Conservation (phyloP, 2,113 vertebrate genomes). For the Calonectris borealis region DNA sequence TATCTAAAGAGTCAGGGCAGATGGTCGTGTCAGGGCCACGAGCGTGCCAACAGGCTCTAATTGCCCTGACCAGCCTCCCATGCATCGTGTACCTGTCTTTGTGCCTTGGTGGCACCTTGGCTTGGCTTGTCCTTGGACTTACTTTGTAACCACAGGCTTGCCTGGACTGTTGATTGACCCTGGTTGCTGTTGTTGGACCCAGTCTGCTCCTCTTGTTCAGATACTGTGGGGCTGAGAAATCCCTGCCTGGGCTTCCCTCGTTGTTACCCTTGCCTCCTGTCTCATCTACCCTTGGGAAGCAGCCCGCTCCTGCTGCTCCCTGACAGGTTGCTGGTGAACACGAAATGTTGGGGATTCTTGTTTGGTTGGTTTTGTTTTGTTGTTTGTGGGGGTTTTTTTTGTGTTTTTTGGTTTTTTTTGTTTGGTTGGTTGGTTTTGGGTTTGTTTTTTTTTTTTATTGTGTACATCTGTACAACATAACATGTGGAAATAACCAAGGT, state of each 20-base stretch:
- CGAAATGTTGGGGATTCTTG: not conserved
- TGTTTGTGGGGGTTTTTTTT: too few species aligned
- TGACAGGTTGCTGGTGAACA: not conserved
- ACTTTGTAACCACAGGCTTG: not conserved
- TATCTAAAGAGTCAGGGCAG: not conserved
- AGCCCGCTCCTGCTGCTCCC: not conserved
- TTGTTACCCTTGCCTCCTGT: not conserved
- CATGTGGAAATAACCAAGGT: not conserved
- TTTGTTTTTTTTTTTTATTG: not conserved
- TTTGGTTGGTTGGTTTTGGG: not conserved
- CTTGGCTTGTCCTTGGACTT: not conserved
- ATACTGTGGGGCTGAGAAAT: not conserved
- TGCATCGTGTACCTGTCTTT: not conserved
- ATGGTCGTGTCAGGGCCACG: fast-evolving
- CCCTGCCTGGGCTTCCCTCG: not conserved
- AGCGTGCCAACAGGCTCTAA: not conserved
- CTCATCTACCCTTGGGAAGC: not conserved
- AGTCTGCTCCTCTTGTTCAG: not conserved
- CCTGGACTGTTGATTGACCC: not conserved
- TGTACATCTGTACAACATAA: not conserved
- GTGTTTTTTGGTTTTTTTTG: too few species aligned
- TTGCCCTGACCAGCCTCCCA: not conserved
- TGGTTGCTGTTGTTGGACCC: not conserved
- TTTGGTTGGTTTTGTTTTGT: too few species aligned
- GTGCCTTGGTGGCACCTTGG: not conserved